Base-by-base conservation (phyloP, 1,140 invertebrate species). In the Charaxes varanes region DNA sequence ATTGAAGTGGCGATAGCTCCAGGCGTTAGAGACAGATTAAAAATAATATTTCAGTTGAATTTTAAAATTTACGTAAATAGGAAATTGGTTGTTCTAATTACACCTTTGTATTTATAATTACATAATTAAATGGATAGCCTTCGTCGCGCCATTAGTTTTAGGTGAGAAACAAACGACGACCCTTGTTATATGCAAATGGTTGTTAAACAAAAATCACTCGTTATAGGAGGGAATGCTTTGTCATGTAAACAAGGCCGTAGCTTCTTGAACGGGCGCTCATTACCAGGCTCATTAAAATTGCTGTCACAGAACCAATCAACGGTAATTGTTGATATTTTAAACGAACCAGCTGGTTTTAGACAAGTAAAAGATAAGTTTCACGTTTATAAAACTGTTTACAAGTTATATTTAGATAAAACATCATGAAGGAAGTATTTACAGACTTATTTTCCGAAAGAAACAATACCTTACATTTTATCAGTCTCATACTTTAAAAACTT, bases 71-170 rank as follows among this genome's bases (percentile, higher is more conserved):
- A n/a, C n/a, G n/a, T n/a, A n/a, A n/a, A n/a, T n/a, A n/a, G n/a
- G n/a, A n/a, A n/a, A n/a, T n/a, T 22, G 2, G 21, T 19, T 24
- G 32, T 14, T 8, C 13, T 14, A 23, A 35, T 28, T 28, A 27
- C 24, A 33, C 6, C 33, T 31, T 45, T 45, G 36, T 51, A 14
- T 41, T 51, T 44, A 24, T 45, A 51, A 51, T 51, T 45, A 37
- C 35, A 41, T 27, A 17, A 15, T 40, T 14, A 51, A 31, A 12
- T 24, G 26, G 31, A 33, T 21, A 41, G 33, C 48, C 48, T 51
- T 51, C 41, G 24, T 8, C 7, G n/a, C 19, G 28, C 34, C 47
- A 43, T 51, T 45, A 45, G 26, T 45, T 51, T 37, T 48, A 28
- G 37, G 35, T 42, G 15, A 15, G 5, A 35, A 21, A 24, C n/a